Evolutionary conservation across 2,113 vertebrate genomes (phyloP), one percentile per base, ranked within the genome.

Genomic region (Uria aalge): DNA sequence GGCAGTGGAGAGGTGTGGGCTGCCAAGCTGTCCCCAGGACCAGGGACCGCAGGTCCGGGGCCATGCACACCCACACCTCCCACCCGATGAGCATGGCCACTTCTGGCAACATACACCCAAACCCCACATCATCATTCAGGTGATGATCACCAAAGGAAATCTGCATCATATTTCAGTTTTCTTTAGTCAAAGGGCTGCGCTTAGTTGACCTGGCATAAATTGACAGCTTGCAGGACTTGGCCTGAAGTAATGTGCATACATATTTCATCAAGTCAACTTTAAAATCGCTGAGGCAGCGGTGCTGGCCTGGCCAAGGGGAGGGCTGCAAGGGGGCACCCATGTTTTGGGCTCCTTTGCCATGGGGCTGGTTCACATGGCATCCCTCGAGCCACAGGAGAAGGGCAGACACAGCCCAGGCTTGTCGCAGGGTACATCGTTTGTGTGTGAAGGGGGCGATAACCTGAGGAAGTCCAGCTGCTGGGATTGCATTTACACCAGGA

Each of bases 261-360:
- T 92, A 93, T 96, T 97, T 97, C 92, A 96, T 77, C 74, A 60
- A 91, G 78, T 93, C 83, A 96, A 90, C 81, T 97, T 92, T 88
- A 86, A 88, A 97, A 88, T 6, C 27, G 83, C 96, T 96, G 96
- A 97, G 85, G 24, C 0, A 6, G 85, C 3, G 0, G 18, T 27
- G 47, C 73, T 80, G 69, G 80, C 57, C 34, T 45, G 71, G 77
- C 47, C 10, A 15, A 34, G 29, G 47, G 15, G 34, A 53, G 41
- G 63, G n/a, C 52, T 87, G 43, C 1, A 7, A 60, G 29, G 30
- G 47, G 47, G 5, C 36, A 48, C 36, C 32, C 1, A 1, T 3
- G 3, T 34, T 84, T 48, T 15, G 53, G 67, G 23, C n/a, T 63
- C 30, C 40, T 52, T 60, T 60, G 38, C n/a, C 0, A 1, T 2